phyloP scores from a whole-genome alignment of 2,888 invertebrate species.

The Amiota mariae region DNA sequence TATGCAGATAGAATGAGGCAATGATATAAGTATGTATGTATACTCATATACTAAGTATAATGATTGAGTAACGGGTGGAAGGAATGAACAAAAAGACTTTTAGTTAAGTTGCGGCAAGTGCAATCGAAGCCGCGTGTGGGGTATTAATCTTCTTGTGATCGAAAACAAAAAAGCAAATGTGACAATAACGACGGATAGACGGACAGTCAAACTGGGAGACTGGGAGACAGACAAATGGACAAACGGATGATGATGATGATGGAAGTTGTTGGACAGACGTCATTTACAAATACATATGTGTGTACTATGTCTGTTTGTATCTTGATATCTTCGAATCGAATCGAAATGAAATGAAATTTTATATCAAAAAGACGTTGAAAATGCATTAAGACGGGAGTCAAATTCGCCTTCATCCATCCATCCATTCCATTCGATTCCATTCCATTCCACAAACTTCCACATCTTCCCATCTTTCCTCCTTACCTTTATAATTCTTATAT shows the following conservation, averaged over 20 bases:
- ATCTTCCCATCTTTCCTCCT: constrained; percentile 24
- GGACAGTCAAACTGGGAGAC: neutral
- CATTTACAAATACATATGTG: neutral
- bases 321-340: neutral
- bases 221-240: constrained; percentile 1
- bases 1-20: neutral
- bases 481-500: too few relatives aligned
- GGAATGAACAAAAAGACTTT: too few relatives aligned
- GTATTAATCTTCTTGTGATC: constrained; percentile 16
- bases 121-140: constrained; percentile 19
- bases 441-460: constrained; percentile 24
- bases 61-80: neutral
- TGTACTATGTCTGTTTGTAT: neutral
- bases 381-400: constrained; percentile 61
- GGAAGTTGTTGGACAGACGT: neutral
- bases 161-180: constrained; percentile 2
- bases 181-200: neutral
- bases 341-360: constrained; percentile 24
- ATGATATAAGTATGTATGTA: neutral
- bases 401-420: constrained; percentile 39
- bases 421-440: too few relatives aligned
- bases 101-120: neutral
- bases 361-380: constrained; percentile 51
- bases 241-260: neutral
- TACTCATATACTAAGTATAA: too few relatives aligned